Conservation (phyloP, 2,797 vertebrate genomes). For the Acrocephalus scirpaceus region DNA sequence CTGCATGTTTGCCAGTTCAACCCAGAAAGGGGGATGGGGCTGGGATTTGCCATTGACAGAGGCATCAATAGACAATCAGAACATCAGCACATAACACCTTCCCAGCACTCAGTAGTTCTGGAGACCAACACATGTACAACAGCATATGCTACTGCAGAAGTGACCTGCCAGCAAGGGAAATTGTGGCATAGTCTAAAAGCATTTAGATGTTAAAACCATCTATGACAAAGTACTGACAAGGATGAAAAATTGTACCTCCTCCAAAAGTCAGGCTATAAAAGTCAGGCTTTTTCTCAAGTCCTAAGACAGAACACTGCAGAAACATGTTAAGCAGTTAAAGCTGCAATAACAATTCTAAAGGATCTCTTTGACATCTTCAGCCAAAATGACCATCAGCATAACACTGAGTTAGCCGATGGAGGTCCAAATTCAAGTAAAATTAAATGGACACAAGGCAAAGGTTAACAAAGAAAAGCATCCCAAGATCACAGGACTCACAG, state of each 20-base stretch:
- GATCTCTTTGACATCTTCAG: neutral
- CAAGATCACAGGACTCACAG: neutral
- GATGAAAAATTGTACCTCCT: neutral
- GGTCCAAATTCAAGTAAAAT: conserved; percentile 6
- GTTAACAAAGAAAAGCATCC: neutral
- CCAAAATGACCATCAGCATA: neutral
- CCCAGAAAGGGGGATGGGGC: neutral
- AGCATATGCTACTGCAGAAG: neutral
- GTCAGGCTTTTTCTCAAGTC: neutral
- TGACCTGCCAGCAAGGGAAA: neutral
- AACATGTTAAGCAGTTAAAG: neutral
- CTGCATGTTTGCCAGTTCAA: neutral
- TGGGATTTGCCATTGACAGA: neutral
- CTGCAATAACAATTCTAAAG: neutral
- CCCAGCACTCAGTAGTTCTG: neutral
- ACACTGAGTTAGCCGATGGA: neutral
- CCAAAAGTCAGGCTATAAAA: neutral
- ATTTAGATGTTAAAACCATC: neutral
- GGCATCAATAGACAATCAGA: neutral
- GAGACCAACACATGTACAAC: neutral
- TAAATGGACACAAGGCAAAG: neutral
- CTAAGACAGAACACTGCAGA: neutral
- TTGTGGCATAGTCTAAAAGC: neutral
- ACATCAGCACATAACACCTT: neutral
- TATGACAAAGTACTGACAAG: neutral